Evolutionary conservation across 2,113 vertebrate genomes (phyloP), one percentile per base, ranked within the genome.

Genomic region (Hyla sarda): DNA sequence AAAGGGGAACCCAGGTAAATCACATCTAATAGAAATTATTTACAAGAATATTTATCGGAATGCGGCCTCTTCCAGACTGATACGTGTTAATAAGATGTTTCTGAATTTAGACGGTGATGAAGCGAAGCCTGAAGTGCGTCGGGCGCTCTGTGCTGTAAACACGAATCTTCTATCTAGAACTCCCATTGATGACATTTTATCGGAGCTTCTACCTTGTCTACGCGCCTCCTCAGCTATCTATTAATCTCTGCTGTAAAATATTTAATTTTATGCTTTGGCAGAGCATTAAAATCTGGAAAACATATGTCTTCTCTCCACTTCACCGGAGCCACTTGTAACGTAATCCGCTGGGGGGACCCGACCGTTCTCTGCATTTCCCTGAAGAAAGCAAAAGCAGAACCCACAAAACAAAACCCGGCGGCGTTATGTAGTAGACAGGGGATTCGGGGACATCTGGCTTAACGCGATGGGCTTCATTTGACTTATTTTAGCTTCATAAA

Each of bases 281-380:
- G 85, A 82, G 85, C 85, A 87, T 87, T 82, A 74, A 74, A 87
- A 87, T 87, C 74, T 82, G 78, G 85, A 48, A 74, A 87, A 87
- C 85, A 87, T 87, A 74, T 87, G 77, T 82, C 69, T 82, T 74
- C 41, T 73, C 52, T 48, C 5, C 54, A 54, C 78, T 87, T 25
- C 25, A 37, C 23, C 73, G 85, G 25, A 60, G 80, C 52, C 67
- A 74, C 67, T 82, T 62, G 78, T 50, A 60, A 47, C 17, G 58
- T 45, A 48, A 19, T 86, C 84, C 25, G 21, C 37, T 11, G 85
- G 85, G 85, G 71, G 52, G 41, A n/a, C 23, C 34, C 50, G 12
- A 30, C 50, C 45, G 14, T 81, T 73, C 34, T 41, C 41, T 10
- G 45, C 3, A 48, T 74, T 12, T 87, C 85, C 67, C 78, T n/a